Evolutionary conservation across 1,140 invertebrate genomes (phyloP).

Genomic region (Drosophila chauvacae): DNA sequence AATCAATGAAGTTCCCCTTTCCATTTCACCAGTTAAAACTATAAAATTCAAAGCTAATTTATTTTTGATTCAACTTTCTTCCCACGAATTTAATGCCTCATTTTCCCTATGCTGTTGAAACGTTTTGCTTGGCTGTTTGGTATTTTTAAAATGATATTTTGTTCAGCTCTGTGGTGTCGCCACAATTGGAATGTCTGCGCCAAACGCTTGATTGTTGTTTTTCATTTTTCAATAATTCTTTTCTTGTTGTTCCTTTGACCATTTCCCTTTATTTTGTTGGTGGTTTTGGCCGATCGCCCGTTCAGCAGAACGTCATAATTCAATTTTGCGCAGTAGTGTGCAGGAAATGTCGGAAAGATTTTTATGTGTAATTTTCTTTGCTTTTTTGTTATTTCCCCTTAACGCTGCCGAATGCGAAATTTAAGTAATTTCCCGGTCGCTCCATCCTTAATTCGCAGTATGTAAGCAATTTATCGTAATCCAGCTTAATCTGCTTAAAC

Average conservation of each 20-base stretch:
- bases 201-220: conserved; percentile 28
- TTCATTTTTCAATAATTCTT: conserved; percentile 10
- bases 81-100: background rate
- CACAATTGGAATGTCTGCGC: conserved; percentile 33
- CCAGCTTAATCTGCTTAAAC: conserved; percentile 70
- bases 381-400: conserved; percentile 7
- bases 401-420: conserved; percentile 59
- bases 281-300: conserved; percentile 61
- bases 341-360: conserved; percentile 49
- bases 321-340: conserved; percentile 57
- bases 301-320: conserved; percentile 62
- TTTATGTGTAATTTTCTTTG: conserved; percentile 30
- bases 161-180: conserved; percentile 30
- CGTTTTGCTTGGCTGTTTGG: background rate
- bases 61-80: conserved; percentile 8
- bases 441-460: conserved; percentile 19
- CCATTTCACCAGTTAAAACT: background rate
- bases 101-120: background rate
- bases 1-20: too few species aligned
- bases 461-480: conserved; percentile 69
- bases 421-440: conserved; percentile 52
- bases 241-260: conserved; percentile 13
- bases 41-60: background rate
- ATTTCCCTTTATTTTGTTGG: conserved; percentile 20
- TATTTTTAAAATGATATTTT: conserved; percentile 28